Evolutionary conservation across 2,888 invertebrate species (phyloP), one percentile per base, ranked within the genome.

Genomic region (Antheraea assamensis): DNA sequence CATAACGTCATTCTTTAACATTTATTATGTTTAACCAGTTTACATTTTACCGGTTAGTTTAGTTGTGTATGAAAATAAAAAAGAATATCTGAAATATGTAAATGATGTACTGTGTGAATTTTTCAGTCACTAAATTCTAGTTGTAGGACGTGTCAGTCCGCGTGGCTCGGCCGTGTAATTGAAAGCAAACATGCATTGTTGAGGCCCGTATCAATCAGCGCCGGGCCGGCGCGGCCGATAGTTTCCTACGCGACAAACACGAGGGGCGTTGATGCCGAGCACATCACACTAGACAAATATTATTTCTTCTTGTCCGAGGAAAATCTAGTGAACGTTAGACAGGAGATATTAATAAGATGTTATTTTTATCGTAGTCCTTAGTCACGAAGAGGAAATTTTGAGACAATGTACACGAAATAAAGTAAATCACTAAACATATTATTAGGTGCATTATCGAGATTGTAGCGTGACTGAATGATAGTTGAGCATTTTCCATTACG

Each of bases 161-260:
- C 55, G 42, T 49, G 64, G 64, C 35, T 71, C 71, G 81, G 83
- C 84, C 80, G 84, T 86, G 92, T 93, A 92, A 93, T 93, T 93
- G 93, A 93, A 93, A 91, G 86, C 85, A 93, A 93, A 93, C 92
- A 93, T 84, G 89, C 88, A 91, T 92, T 92, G 92, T 92, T 89
- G 90, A 88, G 87, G 88, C 88, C 90, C 88, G 92, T 90, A 92
- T 92, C 92, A 92, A 93, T 92, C 92, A 91, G 88, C 73, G 75
- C 73, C 76, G 68, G 80, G 58, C 24, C 27, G 61, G 61, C 61
- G 58, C 27, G 30, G 27, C 42, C 42, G 71, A 71, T 71, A 74
- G 74, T 74, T 73, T 35, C 49, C 71, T 55, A 49, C 35, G 42
- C 24, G 24, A 71, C 71, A 66, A 52, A 74, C 55, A 71, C 49